phyloP scores from a whole-genome alignment of 1,140 invertebrate species.

The Stegodyphus dumicola region DNA sequence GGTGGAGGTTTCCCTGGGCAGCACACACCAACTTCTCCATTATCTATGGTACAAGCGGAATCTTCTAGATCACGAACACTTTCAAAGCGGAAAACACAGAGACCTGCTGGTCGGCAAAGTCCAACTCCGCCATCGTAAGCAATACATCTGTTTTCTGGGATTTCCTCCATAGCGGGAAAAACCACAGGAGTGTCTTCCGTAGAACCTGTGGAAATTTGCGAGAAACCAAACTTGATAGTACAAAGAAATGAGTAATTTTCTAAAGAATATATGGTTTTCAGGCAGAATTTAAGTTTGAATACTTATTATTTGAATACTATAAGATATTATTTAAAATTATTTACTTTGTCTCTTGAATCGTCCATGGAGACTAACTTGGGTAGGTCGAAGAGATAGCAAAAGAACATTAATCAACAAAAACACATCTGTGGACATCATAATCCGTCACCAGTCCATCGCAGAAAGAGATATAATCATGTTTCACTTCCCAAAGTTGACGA shows the following conservation, averaged over 20 bases:
- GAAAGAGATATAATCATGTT: too few relatives aligned
- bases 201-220: not conserved
- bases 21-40: conserved; percentile 40
- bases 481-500: too few relatives aligned
- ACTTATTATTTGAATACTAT: too few relatives aligned
- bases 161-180: not conserved
- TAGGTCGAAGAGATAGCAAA: not conserved
- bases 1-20: conserved; percentile 53
- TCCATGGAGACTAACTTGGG: not conserved
- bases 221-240: too few relatives aligned
- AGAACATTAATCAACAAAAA: not conserved
- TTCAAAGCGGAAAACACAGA: conserved; percentile 46
- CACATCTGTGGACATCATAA: too few relatives aligned
- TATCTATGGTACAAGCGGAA: conserved; percentile 29
- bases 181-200: conserved; percentile 22
- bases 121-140: conserved; percentile 21
- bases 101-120: conserved; percentile 3
- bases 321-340: not conserved
- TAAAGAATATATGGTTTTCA: not conserved
- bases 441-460: too few relatives aligned
- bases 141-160: conserved; percentile 18
- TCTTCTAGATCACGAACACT: conserved; percentile 12
- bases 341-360: not conserved
- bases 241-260: not conserved
- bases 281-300: not conserved